Conservation (phyloP, 2,797 vertebrate genomes). For the Sus cebifrons region DNA sequence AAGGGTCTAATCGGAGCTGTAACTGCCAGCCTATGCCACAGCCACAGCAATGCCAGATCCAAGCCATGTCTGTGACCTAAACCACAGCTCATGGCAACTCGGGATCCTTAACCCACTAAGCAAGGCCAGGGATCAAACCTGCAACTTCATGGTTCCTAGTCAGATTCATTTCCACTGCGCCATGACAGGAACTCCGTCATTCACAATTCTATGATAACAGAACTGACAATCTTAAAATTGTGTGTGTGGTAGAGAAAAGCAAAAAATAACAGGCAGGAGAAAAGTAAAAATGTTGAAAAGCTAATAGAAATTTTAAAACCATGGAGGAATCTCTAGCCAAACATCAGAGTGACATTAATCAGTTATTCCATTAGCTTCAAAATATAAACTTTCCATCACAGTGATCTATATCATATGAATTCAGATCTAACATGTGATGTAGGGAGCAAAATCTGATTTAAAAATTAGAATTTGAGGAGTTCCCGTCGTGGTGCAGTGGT, state of each 20-base stretch:
- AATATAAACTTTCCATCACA: neutral
- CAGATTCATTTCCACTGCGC: no score
- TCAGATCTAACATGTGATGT: neutral
- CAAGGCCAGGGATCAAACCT: no score
- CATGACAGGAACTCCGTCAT: neutral
- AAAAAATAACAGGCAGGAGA: neutral
- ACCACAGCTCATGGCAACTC: no score
- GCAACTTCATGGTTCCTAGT: no score
- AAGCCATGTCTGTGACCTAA: no score
- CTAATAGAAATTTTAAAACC: neutral
- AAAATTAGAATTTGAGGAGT: constrained; percentile 32
- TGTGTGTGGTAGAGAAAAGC: neutral
- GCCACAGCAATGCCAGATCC: no score
- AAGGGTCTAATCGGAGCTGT: no score
- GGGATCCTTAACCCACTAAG: no score
- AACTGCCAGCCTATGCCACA: no score
- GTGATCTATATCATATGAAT: neutral
- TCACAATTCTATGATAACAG: neutral
- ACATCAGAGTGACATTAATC: neutral
- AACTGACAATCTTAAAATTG: neutral
- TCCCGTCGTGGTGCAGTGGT: no score
- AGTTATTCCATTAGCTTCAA: constrained; percentile 6
- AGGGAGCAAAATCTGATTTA: neutral
- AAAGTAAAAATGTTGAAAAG: constrained; percentile 29
- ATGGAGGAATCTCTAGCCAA: neutral